Evolutionary conservation across 2,797 vertebrate genomes (phyloP).

Genomic region (Argyrosomus regius): DNA sequence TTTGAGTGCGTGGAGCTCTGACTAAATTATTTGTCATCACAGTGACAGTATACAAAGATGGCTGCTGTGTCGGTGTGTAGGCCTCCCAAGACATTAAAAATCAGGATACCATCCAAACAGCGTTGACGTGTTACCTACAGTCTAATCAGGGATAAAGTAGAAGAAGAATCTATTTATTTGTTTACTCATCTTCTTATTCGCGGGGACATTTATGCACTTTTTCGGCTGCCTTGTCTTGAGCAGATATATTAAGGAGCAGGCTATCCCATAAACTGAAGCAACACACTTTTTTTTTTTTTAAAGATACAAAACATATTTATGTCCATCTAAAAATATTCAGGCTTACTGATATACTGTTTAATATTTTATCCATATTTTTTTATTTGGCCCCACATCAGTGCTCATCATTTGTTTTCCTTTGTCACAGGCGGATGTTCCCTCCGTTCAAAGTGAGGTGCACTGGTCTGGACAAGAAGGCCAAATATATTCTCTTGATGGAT

Average conservation of each 20-base stretch:
- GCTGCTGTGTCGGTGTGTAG: conserved; percentile 52
- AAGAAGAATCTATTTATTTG: not conserved
- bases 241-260: not conserved
- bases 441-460: conserved; percentile 99
- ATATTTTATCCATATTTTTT: not conserved
- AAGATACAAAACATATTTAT: not conserved
- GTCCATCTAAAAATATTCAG: not conserved
- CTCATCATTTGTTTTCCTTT: conserved; percentile 25
- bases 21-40: conserved; percentile 52
- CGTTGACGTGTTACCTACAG: not conserved
- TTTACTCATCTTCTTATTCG: not conserved
- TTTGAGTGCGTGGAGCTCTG: conserved; percentile 27
- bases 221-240: not conserved
- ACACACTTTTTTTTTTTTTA: not conserved
- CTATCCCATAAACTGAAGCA: not conserved
- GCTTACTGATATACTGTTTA: not conserved
- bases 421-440: conserved; percentile 95
- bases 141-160: not conserved
- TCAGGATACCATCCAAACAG: conserved; percentile 16
- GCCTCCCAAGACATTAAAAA: conserved; percentile 40
- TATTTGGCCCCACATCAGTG: not conserved
- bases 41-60: conserved; percentile 65
- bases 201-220: not conserved
- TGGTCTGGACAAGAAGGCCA: conserved; percentile 98
- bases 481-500: conserved; percentile 98